phyloP scores from a whole-genome alignment of 1,140 invertebrate species.

The Brachionus koreanus region DNA sequence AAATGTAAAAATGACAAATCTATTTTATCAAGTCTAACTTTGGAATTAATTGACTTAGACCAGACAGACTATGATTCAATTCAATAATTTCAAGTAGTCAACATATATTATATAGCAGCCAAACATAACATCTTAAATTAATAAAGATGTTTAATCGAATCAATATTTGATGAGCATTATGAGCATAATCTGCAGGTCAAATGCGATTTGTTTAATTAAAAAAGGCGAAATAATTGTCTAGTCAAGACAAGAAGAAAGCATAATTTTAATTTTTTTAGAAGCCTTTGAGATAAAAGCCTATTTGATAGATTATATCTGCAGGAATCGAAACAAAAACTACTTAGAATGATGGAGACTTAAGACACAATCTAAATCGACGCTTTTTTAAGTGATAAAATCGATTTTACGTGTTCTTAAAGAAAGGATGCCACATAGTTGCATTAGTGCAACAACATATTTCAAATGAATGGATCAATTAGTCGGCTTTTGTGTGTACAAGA shows the following conservation, averaged over 20 bases:
- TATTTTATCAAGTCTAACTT: no score
- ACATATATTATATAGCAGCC: no score
- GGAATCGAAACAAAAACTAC: not conserved
- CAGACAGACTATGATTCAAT: no score
- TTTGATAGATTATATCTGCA: not conserved
- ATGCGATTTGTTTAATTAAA: not conserved
- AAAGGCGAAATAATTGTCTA: not conserved
- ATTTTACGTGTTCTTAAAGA: slow-evolving; percentile 14
- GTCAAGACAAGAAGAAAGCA: not conserved
- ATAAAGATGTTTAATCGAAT: not conserved
- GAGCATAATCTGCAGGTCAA: not conserved
- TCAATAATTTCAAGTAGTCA: not conserved
- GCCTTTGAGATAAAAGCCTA: not conserved
- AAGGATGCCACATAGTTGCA: slow-evolving; percentile 12
- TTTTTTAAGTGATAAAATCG: slow-evolving; percentile 5
- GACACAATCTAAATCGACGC: not conserved
- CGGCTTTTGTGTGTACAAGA: not conserved
- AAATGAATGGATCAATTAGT: slow-evolving; percentile 11
- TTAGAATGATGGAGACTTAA: not conserved
- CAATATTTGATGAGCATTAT: not conserved
- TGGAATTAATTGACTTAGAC: no score
- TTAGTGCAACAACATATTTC: not conserved
- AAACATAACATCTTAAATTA: no score
- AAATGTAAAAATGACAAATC: no score
- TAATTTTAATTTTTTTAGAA: not conserved